phyloP scores from a whole-genome alignment of 2,797 vertebrate genomes.

The Melanotaenia boesemani region DNA sequence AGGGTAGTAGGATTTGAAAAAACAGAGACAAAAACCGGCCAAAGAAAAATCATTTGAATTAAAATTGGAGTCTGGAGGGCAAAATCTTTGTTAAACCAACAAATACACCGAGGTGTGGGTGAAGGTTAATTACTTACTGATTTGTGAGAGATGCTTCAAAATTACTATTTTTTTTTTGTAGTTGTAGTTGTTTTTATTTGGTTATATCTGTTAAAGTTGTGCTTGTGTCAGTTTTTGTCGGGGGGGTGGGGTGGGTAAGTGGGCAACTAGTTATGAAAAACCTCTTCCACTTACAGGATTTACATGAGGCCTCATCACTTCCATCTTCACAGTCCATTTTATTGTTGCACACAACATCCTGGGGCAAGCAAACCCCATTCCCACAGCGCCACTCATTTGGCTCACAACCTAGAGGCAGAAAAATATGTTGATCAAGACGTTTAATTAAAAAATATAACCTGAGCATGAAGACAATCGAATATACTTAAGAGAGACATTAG shows the following conservation, averaged over 20 bases:
- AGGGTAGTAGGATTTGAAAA: conserved; percentile 17
- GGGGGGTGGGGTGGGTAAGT: not conserved
- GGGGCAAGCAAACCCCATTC: conserved; percentile 73
- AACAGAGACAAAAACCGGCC: conserved; percentile 5
- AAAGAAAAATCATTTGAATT: conserved; percentile 19
- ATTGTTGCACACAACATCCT: conserved; percentile 76
- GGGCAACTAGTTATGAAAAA: not conserved
- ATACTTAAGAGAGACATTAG: conserved; percentile 30
- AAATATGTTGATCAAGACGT: conserved; percentile 15
- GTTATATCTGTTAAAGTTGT: too few species aligned
- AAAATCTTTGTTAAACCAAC: conserved; percentile 19
- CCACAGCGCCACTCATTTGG: conserved; percentile 76
- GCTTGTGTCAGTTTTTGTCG: too few species aligned
- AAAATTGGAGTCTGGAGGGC: conserved; percentile 6
- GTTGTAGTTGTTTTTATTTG: too few species aligned
- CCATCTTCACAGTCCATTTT: conserved; percentile 81
- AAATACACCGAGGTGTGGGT: conserved; percentile 5
- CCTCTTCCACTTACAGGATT: conserved; percentile 60
- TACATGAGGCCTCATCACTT: conserved; percentile 82
- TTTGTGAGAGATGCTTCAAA: conserved; percentile 31
- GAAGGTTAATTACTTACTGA: conserved; percentile 45
- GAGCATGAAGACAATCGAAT: conserved; percentile 12
- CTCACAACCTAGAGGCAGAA: conserved; percentile 71
- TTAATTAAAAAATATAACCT: conserved; percentile 14
- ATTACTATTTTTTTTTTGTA: not conserved